Evolutionary conservation across 2,888 invertebrate species (phyloP), one percentile per base, ranked within the genome.

Genomic region (Chymomyza caudatula): DNA sequence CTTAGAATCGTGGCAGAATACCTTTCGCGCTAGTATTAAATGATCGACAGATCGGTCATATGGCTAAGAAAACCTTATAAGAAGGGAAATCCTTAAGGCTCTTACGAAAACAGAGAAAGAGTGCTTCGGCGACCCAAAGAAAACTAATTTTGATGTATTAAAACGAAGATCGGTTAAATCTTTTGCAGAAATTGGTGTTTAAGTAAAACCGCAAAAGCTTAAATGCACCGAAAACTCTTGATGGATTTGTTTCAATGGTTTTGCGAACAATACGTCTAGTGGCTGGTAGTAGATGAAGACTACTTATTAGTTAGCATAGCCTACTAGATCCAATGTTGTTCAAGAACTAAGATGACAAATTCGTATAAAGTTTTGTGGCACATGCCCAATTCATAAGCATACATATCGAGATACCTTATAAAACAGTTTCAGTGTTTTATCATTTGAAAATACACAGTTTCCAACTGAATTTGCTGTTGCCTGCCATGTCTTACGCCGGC

Each of bases 401-500:
- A 25, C 6, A 6, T 25, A 25, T 25, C 25, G 29, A 11, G 29
- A 37, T 37, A 37, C 11, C 11, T 37, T 37, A 11, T 37, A 37
- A 37, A 37, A 37, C 29, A 37, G 29, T 37, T 37, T 37, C 29
- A 37, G 29, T 37, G 29, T 37, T 37, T 37, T 37, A 37, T n/a
- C n/a, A n/a, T 4, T 22, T 6, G 8, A 25, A 47, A 53, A 22
- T 56, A 61, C 11, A 37, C 11, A 37, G 29, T 37, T 37, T 11
- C 29, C 29, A 37, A 4, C 29, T 37, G 11, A 37, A 37, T 37
- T 37, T 8, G 11, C 11, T 37, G 29, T 37, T 37, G 29, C 29
- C 8, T 11, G 29, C 8, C 3, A 86, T 81, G 87, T 74, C 81
- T 4, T 49, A 85, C 37, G 66, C 63, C 37, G 80, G 80, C 17